A percentile compares a stretch with the other conserved stretches of the same genome.
phyloP scores from a whole-genome alignment of 2,888 invertebrate species.

The Cheilosia soror region DNA sequence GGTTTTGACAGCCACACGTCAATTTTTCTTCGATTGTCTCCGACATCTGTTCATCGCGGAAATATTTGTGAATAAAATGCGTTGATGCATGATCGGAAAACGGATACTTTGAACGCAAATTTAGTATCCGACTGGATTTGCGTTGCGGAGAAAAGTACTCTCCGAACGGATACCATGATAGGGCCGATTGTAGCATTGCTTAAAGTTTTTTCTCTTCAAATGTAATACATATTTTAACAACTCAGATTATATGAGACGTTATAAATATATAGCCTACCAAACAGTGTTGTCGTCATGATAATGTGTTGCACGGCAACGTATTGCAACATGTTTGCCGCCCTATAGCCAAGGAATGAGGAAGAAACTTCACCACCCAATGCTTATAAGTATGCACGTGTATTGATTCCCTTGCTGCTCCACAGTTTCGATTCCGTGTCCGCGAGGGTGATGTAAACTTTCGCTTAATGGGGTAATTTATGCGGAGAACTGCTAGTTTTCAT shows the following conservation, averaged over 20 bases:
- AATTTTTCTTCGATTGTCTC: too few relatives aligned
- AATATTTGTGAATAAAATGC: too few relatives aligned
- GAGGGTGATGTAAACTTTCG: slow-evolving; percentile 60
- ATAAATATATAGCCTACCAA: neutral
- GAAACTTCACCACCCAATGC: slow-evolving; percentile 14
- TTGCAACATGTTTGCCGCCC: slow-evolving; percentile 49
- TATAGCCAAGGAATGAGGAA: slow-evolving; percentile 39
- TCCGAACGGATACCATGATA: too few relatives aligned
- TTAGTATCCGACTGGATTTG: too few relatives aligned
- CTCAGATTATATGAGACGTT: neutral
- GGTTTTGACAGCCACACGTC: too few relatives aligned
- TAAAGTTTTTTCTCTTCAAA: neutral
- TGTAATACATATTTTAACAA: neutral
- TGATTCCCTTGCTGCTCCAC: neutral
- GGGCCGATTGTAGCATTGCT: too few relatives aligned
- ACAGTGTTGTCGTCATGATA: slow-evolving; percentile 23
- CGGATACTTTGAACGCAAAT: too few relatives aligned
- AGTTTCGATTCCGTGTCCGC: slow-evolving; percentile 40
- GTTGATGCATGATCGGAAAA: too few relatives aligned
- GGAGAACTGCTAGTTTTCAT: slow-evolving; percentile 11
- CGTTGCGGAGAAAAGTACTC: too few relatives aligned
- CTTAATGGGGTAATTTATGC: slow-evolving; percentile 50
- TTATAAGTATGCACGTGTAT: slow-evolving; percentile 4
- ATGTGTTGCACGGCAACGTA: slow-evolving; percentile 41
- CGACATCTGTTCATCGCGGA: too few relatives aligned